Conservation (phyloP, 2,113 vertebrate genomes). For the Lepus americanus region DNA sequence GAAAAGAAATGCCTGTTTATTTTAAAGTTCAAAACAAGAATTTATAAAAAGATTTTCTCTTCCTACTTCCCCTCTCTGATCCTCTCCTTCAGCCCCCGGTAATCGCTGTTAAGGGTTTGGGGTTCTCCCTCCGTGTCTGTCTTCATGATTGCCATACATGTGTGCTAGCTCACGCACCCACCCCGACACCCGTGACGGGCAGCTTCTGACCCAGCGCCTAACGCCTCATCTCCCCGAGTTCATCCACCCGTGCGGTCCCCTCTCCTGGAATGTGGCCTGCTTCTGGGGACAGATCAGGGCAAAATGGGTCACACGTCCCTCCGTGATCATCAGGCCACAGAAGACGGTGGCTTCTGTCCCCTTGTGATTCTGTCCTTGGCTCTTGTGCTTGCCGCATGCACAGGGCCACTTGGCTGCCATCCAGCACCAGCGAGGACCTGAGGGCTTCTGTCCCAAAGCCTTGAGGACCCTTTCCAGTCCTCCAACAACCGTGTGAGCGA, state of each 20-base stretch:
- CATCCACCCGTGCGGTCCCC: neutral
- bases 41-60: neutral
- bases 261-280: too few relatives aligned
- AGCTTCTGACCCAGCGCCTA: neutral
- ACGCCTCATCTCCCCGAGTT: neutral
- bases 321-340: neutral
- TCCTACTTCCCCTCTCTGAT: neutral
- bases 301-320: neutral
- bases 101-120: neutral
- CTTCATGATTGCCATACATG: neutral
- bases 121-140: neutral
- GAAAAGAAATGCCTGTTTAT: neutral
- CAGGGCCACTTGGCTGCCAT: neutral
- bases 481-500: neutral
- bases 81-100: neutral
- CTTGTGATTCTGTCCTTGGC: neutral
- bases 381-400: neutral
- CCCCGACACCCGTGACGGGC: neutral
- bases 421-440: neutral
- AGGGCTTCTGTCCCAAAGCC: neutral
- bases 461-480: neutral
- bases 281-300: neutral
- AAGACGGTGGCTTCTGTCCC: neutral
- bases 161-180: neutral
- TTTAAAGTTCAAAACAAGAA: conserved; percentile 37